phyloP scores from a whole-genome alignment of 2,797 vertebrate species.

The Chelmon rostratus region DNA sequence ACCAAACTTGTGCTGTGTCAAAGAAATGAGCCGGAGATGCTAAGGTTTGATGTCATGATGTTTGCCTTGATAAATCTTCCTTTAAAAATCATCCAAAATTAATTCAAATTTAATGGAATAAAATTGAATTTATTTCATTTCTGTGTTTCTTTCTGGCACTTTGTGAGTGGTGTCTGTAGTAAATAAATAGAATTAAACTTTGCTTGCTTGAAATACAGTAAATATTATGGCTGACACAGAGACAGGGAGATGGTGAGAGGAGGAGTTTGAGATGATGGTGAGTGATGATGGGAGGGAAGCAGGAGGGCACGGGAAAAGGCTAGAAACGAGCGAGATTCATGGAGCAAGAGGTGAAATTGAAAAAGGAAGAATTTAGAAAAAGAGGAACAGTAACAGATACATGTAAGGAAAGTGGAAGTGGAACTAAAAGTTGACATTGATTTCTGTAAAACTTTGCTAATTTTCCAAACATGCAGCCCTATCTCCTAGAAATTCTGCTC shows the following conservation, averaged over 20 bases:
- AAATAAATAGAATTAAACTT: no score
- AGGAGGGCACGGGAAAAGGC: neutral
- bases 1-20: no score
- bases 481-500: no score
- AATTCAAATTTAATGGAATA: no score
- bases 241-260: neutral
- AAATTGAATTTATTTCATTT: no score
- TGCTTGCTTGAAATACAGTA: slow-evolving; percentile 40
- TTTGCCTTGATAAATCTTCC: no score
- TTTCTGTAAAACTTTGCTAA: neutral
- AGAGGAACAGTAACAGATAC: neutral
- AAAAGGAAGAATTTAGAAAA: neutral
- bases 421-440: neutral
- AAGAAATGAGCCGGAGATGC: no score
- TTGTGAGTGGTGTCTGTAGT: no score
- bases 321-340: neutral
- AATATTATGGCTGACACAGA: slow-evolving; percentile 53
- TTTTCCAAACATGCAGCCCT: neutral
- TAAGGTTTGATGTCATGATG: no score
- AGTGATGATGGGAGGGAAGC: neutral
- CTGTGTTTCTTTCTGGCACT: no score
- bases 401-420: neutral
- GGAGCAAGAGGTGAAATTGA: neutral
- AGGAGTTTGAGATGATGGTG: neutral
- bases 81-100: no score